Evolutionary conservation across 1,140 invertebrate species (phyloP), one percentile per base, ranked within the genome.

Genomic region (Lordiphosa collinella): DNA sequence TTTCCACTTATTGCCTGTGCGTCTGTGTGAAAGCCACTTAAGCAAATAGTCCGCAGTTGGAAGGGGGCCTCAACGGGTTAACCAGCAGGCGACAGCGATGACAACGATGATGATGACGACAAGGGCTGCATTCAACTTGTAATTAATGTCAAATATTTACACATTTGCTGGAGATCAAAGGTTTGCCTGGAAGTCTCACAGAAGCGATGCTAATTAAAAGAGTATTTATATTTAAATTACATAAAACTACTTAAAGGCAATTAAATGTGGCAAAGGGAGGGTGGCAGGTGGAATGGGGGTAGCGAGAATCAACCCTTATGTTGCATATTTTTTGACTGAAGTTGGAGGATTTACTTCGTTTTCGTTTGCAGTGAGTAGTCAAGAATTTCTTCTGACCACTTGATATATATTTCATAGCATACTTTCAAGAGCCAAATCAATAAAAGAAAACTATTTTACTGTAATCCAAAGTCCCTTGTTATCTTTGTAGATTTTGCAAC

Each of bases 141-240:
- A 82, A 82, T 82, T 82, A 82, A 82, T 82, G 78, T 82, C 76
- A 82, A 82, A 82, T 82, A 82, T 82, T 82, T 82, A 82, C 76
- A 82, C 71, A 84, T 84, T 76, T 35, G 71, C 78, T 46, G 46
- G 62, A 82, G 78, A 82, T 82, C 76, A 82, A 82, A 82, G 76
- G 78, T 72, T 62, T 62, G 51, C 38, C 65, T 12, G 51, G 4
- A 9, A 73, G 58, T 82, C 76, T 66, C 76, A 22, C 54, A 63
- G 78, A 58, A 76, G 61, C 76, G 52, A 25, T 61, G 76, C 76
- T 80, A 80, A 80, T 80, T 82, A 82, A 82, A 82, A 84, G 78
- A 84, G 78, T 82, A 82, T 82, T 82, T 82, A 82, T 82, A 84
- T 82, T 82, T 71, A 82, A 82, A 82, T 82, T 84, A 82, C 58